Evolutionary conservation across 2,888 invertebrate species (phyloP), one percentile per base, ranked within the genome.

Genomic region (Entomobrya multifasciata): DNA sequence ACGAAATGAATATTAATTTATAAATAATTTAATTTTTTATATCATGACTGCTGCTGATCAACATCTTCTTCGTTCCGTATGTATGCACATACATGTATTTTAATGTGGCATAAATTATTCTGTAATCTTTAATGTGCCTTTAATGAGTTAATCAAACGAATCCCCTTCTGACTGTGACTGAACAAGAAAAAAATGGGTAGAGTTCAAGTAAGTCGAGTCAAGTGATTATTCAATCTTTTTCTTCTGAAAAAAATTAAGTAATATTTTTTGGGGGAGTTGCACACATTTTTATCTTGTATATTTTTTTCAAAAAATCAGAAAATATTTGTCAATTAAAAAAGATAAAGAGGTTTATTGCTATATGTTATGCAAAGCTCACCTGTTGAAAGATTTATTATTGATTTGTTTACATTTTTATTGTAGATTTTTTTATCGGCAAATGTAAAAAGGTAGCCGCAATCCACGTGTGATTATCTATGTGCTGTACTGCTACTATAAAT

Each of bases 71-170:
- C n/a, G n/a, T n/a, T n/a, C n/a, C n/a, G 55, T 4, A 20, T 22
- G 10, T 5, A 55, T 55, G 5, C 17, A 5, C 6, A 17, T 55
- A 22, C 22, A 55, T 11, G n/a, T n/a, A 55, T 55, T 6, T 20
- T 6, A 8, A 5, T 55, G 4, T 20, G 3, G 55, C 20, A 55
- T 15, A n/a, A n/a, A n/a, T 49, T 49, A 13, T 22, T 6, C 55
- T 5, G 17, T 5, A 55, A 20, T 55, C 55, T 5, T 55, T 55
- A 55, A 55, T 55, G 55, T 55, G 55, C 11, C 6, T 55, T 55
- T 55, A 55, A 55, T 55, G 22, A 55, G 55, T 55, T 55, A 55
- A 55, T 55, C 55, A 55, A 55, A 55, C 20, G 17, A 20, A 55
- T 20, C 20, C 11, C 17, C 15, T 5, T 55, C n/a, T n/a, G n/a